phyloP scores from a whole-genome alignment of 2,113 vertebrate genomes.

The Junco hyemalis region DNA sequence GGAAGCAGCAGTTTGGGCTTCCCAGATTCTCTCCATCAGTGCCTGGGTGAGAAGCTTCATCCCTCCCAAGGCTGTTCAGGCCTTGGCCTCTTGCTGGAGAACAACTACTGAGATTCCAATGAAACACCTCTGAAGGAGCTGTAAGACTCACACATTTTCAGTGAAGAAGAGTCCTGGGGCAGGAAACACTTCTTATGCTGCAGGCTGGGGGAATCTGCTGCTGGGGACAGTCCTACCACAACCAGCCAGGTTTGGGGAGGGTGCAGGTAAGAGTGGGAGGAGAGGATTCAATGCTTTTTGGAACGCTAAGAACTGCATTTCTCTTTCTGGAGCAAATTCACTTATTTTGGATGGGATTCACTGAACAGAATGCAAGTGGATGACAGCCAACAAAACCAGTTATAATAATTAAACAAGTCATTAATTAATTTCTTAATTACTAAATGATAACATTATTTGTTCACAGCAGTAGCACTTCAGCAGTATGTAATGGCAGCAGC shows the following conservation, averaged over 20 bases:
- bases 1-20: background rate
- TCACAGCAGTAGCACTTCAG: background rate
- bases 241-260: background rate
- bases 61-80: background rate
- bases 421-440: constrained; percentile 50
- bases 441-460: constrained; percentile 12
- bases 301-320: background rate
- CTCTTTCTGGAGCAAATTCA: constrained; percentile 1
- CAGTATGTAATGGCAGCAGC: background rate
- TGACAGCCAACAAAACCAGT: constrained; percentile 16
- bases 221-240: background rate
- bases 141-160: background rate
- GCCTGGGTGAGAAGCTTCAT: background rate
- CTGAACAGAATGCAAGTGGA: constrained; percentile 12
- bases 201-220: background rate
- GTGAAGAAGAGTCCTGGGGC: background rate
- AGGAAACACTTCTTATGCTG: background rate
- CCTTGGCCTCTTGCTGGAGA: background rate
- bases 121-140: background rate
- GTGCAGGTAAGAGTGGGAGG: background rate
- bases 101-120: background rate
- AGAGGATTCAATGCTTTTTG: background rate
- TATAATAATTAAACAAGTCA: constrained; percentile 15
- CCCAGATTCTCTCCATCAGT: background rate
- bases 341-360: constrained; percentile 38